Conservation (phyloP, 2,797 vertebrate species). For the Xenopus petersii region DNA sequence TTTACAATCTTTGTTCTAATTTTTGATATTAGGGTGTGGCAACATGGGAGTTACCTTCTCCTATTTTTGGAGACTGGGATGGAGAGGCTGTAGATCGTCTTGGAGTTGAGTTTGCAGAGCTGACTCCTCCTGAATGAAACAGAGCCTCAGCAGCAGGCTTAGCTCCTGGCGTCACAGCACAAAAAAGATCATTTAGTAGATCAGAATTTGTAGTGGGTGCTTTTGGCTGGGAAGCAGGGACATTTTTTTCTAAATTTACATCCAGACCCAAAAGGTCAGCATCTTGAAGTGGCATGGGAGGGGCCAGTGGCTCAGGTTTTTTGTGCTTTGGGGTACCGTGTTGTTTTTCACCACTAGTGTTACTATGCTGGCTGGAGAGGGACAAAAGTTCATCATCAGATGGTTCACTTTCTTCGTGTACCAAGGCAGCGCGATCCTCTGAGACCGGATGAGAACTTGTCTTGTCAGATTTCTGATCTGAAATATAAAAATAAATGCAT, state of each 20-base stretch:
- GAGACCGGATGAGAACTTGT: constrained; percentile 69
- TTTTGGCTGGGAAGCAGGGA: constrained; percentile 63
- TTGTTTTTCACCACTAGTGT: constrained; percentile 70
- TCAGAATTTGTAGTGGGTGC: constrained; percentile 80
- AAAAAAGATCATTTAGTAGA: constrained; percentile 89
- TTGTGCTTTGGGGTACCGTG: constrained; percentile 64
- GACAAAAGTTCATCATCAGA: constrained; percentile 97
- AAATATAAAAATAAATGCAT: constrained; percentile 38
- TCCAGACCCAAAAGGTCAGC: constrained; percentile 90
- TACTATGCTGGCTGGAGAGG: constrained; percentile 90
- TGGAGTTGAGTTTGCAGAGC: constrained; percentile 87
- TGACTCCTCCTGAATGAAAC: constrained; percentile 68
- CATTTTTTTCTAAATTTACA: constrained; percentile 62
- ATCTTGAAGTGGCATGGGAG: constrained; percentile 67
- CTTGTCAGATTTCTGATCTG: constrained; percentile 76
- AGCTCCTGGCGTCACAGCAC: constrained; percentile 60
- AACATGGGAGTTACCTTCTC: constrained; percentile 67
- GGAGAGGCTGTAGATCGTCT: constrained; percentile 77
- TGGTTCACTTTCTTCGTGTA: constrained; percentile 89
- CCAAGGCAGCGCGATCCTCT: constrained; percentile 79
- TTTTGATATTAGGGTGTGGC: too few species aligned
- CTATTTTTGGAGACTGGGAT: constrained; percentile 76
- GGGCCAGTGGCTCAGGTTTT: constrained; percentile 69
- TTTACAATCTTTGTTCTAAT: too few species aligned
- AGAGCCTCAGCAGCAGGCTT: constrained; percentile 65